Evolutionary conservation across 1,140 invertebrate genomes (phyloP).

Genomic region (Hycleus cichorii): DNA sequence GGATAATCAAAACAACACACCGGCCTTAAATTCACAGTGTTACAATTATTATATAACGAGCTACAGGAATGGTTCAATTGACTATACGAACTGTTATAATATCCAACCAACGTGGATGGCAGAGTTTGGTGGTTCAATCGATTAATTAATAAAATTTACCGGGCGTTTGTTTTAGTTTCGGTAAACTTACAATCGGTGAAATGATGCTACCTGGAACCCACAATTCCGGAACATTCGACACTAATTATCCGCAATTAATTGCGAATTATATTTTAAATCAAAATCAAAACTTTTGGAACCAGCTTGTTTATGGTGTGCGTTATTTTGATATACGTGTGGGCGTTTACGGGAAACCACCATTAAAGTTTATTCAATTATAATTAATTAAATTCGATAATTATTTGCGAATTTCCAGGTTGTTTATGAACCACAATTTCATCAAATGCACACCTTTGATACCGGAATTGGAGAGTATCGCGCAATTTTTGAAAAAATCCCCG

Average conservation of each 20-base stretch:
- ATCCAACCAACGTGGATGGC: conserved; percentile 62
- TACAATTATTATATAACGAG: conserved; percentile 50
- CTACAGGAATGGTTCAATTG: conserved; percentile 42
- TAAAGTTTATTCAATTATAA: conserved; percentile 21
- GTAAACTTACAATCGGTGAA: conserved; percentile 46
- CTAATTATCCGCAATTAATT: conserved; percentile 32
- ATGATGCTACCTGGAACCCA: conserved; percentile 63
- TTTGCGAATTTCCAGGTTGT: conserved; percentile 47
- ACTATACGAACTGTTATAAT: conserved; percentile 51
- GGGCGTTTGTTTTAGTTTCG: conserved; percentile 27
- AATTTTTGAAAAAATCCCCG: conserved; percentile 52
- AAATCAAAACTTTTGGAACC: conserved; percentile 69
- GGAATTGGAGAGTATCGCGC: conserved; percentile 51
- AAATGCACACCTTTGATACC: conserved; percentile 55
- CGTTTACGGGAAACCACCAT: conserved; percentile 39
- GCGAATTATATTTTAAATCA: conserved; percentile 55
- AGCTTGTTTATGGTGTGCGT: conserved; percentile 70
- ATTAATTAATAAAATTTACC: conserved; percentile 1
- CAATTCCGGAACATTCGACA: conserved; percentile 55
- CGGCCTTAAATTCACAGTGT: conserved; percentile 37
- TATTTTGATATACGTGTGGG: conserved; percentile 72
- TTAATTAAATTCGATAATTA: neutral
- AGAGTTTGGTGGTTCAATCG: neutral
- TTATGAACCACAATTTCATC: conserved; percentile 61
- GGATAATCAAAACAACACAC: conserved; percentile 27